These are phyloP conservation scores for Leptura quadrifasciata DNA, from an alignment of 2,888 invertebrate species.

Conservation along the genomic window DNA sequence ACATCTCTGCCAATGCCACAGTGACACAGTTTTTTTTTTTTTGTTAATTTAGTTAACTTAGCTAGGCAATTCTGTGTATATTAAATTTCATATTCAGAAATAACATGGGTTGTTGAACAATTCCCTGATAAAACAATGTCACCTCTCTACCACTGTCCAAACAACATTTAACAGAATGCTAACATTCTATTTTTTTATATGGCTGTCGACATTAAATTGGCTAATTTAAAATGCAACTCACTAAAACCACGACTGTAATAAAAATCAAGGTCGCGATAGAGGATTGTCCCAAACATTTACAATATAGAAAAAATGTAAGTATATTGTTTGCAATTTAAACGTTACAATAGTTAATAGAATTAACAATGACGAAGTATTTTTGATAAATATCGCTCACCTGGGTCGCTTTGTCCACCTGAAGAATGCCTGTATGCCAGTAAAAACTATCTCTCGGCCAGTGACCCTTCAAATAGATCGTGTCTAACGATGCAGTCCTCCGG, in stretches of 20 bases:
- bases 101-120: too few species aligned
- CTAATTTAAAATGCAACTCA: slow-evolving; percentile 8
- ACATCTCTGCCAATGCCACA: too few species aligned
- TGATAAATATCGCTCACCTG: slow-evolving; percentile 76
- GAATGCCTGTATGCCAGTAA: slow-evolving; percentile 80
- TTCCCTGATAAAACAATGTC: too few species aligned
- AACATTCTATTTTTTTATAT: not conserved
- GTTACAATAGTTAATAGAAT: not conserved
- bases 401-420: slow-evolving; percentile 86
- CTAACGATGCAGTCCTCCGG: slow-evolving; percentile 86
- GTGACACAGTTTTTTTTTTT: too few species aligned
- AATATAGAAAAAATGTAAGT: not conserved
- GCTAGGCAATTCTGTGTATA: too few species aligned
- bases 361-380: not conserved
- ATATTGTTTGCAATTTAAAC: not conserved
- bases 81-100: too few species aligned
- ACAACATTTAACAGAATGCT: not conserved
- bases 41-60: too few species aligned
- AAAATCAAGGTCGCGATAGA: slow-evolving; percentile 11
- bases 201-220: not conserved
- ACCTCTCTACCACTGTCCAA: not conserved
- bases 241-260: not conserved
- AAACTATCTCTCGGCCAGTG: slow-evolving; percentile 85
- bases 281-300: not conserved
- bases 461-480: slow-evolving; percentile 86